phyloP scores from a whole-genome alignment of 2,113 vertebrate species.

The Mesocricetus auratus region DNA sequence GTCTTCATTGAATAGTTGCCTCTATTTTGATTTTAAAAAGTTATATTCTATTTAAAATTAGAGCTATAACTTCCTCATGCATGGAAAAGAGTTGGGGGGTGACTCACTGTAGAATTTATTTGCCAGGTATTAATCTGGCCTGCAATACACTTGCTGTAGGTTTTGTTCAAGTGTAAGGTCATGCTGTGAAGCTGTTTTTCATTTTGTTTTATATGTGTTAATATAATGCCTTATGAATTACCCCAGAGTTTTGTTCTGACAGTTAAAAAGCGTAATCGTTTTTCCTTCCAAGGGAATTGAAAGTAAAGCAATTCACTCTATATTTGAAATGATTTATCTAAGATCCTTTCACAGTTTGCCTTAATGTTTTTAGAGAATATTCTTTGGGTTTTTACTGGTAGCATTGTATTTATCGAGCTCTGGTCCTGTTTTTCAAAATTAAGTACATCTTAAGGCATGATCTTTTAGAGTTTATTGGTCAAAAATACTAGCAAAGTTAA shows the following conservation, averaged over 20 bases:
- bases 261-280: slow-evolving; percentile 90
- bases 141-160: slow-evolving; percentile 87
- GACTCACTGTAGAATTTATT: slow-evolving; percentile 87
- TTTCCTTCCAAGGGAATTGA: slow-evolving; percentile 86
- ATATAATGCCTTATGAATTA: slow-evolving; percentile 91
- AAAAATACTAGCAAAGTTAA: slow-evolving; percentile 67
- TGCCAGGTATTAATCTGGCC: slow-evolving; percentile 87
- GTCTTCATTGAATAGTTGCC: slow-evolving; percentile 4
- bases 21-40: slow-evolving; percentile 63
- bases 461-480: slow-evolving; percentile 73
- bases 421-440: slow-evolving; percentile 72
- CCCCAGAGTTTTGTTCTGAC: slow-evolving; percentile 86
- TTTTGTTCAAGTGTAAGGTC: slow-evolving; percentile 89
- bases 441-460: slow-evolving; percentile 50
- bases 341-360: slow-evolving; percentile 83
- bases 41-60: slow-evolving; percentile 54
- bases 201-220: slow-evolving; percentile 90
- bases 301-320: slow-evolving; percentile 86
- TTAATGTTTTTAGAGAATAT: slow-evolving; percentile 80
- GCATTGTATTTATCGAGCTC: slow-evolving; percentile 75
- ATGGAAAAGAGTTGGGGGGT: slow-evolving; percentile 30
- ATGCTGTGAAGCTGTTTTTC: slow-evolving; percentile 88
- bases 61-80: slow-evolving; percentile 61
- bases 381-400: slow-evolving; percentile 75
- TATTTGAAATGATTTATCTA: slow-evolving; percentile 87